Conservation (phyloP, 2,797 vertebrate species). For the Leucoraja ocellata region DNA sequence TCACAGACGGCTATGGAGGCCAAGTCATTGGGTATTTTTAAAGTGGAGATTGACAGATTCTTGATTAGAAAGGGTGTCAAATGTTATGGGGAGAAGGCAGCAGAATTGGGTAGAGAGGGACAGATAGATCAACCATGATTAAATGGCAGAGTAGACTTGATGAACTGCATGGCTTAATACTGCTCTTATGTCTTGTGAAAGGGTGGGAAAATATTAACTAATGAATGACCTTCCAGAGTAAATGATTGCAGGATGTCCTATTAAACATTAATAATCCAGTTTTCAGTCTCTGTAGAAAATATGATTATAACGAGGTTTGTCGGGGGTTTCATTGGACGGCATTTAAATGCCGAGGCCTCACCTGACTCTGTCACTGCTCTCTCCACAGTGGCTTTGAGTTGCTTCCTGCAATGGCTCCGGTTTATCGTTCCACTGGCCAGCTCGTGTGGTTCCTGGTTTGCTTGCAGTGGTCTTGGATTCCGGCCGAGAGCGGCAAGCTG, state of each 20-base stretch:
- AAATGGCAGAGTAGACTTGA: too few species aligned
- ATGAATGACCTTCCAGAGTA: neutral
- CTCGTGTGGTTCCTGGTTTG: neutral
- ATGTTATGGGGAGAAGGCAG: too few species aligned
- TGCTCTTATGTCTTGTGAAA: too few species aligned
- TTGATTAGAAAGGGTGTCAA: too few species aligned
- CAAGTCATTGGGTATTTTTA: too few species aligned
- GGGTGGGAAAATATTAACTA: neutral
- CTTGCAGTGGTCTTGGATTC: neutral
- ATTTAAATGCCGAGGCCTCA: neutral
- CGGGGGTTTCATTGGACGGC: neutral
- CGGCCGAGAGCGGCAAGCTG: slow-evolving; percentile 46
- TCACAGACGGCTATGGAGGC: too few species aligned
- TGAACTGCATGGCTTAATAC: too few species aligned
- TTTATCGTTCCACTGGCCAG: neutral
- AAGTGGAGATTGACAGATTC: too few species aligned
- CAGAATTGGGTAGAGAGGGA: too few species aligned
- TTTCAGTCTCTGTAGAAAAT: neutral
- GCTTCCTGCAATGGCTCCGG: neutral
- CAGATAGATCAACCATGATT: too few species aligned
- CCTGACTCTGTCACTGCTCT: neutral
- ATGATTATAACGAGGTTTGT: neutral
- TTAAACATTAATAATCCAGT: neutral
- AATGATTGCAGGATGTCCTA: neutral
- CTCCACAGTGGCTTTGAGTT: too few species aligned